Evolutionary conservation across 2,113 vertebrate species (phyloP).

Genomic region (Lampris incognitus): DNA sequence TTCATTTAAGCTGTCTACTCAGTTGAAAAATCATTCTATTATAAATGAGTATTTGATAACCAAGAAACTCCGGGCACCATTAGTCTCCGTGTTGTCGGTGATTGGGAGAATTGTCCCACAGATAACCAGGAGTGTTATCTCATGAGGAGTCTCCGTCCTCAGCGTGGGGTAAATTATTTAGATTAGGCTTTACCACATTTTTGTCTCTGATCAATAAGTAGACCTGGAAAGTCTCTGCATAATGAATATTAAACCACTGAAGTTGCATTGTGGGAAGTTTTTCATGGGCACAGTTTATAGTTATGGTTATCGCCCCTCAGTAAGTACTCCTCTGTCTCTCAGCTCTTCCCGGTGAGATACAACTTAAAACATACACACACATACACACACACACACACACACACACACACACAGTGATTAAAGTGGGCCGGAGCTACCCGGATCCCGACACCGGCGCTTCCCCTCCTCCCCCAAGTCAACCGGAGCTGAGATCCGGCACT

Average conservation of each 20-base stretch:
- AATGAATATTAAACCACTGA: background rate
- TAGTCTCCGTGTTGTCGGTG: background rate
- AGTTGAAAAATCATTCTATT: conserved; percentile 49
- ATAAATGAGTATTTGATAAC: conserved; percentile 41
- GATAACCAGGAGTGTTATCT: conserved; percentile 5
- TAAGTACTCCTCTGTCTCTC: background rate
- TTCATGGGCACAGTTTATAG: background rate
- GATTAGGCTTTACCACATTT: background rate
- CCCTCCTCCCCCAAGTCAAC: too few species aligned
- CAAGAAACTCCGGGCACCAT: conserved; percentile 9
- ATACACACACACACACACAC: too few species aligned
- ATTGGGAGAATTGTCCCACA: background rate
- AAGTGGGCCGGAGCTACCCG: too few species aligned
- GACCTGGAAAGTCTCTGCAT: background rate
- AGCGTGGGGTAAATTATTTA: background rate
- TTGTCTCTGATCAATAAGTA: background rate
- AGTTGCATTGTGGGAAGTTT: background rate
- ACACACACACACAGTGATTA: too few species aligned
- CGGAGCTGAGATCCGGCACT: too few species aligned
- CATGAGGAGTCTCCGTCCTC: conserved; percentile 4
- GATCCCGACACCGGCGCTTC: too few species aligned
- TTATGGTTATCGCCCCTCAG: background rate
- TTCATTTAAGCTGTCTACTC: conserved; percentile 46
- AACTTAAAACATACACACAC: too few species aligned
- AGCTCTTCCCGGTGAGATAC: background rate